A percentile compares a stretch with the other conserved stretches of the same genome.
phyloP scores from a whole-genome alignment of 1,140 invertebrate species.

The Cepaea nemoralis region DNA sequence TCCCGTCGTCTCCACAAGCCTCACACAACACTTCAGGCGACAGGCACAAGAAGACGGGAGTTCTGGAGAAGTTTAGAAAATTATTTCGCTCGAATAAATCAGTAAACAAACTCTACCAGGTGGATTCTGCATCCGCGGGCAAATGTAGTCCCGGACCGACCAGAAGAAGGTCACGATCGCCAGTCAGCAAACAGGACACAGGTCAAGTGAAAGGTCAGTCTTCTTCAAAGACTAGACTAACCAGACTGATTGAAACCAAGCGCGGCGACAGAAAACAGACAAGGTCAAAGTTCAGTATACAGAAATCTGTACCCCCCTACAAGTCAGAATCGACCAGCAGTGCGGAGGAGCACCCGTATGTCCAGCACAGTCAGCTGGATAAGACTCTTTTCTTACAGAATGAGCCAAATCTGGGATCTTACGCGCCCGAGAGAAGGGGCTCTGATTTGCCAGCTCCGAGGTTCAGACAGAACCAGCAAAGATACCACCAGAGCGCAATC shows the following conservation, averaged over 20 bases:
- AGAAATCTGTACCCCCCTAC: not conserved
- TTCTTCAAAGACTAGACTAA: slow-evolving; percentile 2
- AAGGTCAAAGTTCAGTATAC: not conserved
- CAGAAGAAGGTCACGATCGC: not conserved
- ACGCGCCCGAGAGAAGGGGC: not conserved
- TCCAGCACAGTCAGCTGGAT: not conserved
- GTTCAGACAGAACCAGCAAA: not conserved
- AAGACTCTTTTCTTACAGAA: not conserved
- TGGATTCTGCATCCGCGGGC: too few relatives aligned
- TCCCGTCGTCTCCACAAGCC: not conserved
- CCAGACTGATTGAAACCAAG: slow-evolving; percentile 2
- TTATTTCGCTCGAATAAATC: not conserved
- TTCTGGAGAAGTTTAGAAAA: slow-evolving; percentile 6
- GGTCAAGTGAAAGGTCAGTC: not conserved
- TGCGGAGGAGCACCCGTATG: not conserved
- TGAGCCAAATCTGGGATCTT: not conserved
- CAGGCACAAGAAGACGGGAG: not conserved
- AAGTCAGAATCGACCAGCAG: not conserved
- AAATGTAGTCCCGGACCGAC: not conserved
- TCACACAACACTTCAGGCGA: not conserved
- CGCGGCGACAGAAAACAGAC: not conserved
- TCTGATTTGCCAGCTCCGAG: not conserved
- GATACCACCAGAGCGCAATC: not conserved
- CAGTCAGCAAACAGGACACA: not conserved
- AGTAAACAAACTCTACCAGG: not conserved